A percentile compares a stretch with the other conserved stretches of the same genome.
Conservation (phyloP, 2,888 invertebrate genomes). For the Furcula furcula region DNA sequence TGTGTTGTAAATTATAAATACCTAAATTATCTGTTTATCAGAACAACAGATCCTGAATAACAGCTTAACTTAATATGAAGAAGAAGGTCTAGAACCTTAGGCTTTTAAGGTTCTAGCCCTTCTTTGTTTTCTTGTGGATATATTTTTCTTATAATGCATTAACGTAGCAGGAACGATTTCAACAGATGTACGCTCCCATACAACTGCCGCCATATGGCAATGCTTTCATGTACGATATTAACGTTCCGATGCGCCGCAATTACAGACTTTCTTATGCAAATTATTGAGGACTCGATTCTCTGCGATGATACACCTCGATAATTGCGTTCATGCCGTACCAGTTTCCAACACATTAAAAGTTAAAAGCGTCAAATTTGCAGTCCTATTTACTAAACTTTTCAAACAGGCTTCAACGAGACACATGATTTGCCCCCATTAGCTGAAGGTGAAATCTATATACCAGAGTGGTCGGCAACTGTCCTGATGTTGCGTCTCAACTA, state of each 20-base stretch:
- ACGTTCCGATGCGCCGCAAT: constrained; percentile 43
- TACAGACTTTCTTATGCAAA: constrained; percentile 52
- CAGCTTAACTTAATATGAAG: too few species aligned
- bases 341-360: constrained; percentile 9
- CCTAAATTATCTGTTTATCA: too few species aligned
- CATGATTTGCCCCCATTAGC: constrained; percentile 49
- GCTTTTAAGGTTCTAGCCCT: too few species aligned
- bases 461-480: constrained; percentile 38
- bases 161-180: constrained; percentile 14
- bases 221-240: constrained; percentile 32
- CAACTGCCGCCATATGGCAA: constrained; percentile 42
- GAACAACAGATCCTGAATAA: too few species aligned
- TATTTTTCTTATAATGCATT: constrained; percentile 7
- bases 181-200: constrained; percentile 44
- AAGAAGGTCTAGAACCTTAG: too few species aligned
- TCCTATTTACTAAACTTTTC: constrained; percentile 36
- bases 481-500: constrained; percentile 30
- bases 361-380: too few species aligned
- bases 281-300: constrained; percentile 29
- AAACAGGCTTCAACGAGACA: constrained; percentile 42
- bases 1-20: too few species aligned
- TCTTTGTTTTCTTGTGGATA: constrained; percentile 4
- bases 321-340: too few species aligned
- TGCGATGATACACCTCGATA: background rate
- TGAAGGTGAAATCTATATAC: constrained; percentile 60